phyloP scores from a whole-genome alignment of 53 echinoderm and acorn worm genomes.

The Paracentrotus lividus region DNA sequence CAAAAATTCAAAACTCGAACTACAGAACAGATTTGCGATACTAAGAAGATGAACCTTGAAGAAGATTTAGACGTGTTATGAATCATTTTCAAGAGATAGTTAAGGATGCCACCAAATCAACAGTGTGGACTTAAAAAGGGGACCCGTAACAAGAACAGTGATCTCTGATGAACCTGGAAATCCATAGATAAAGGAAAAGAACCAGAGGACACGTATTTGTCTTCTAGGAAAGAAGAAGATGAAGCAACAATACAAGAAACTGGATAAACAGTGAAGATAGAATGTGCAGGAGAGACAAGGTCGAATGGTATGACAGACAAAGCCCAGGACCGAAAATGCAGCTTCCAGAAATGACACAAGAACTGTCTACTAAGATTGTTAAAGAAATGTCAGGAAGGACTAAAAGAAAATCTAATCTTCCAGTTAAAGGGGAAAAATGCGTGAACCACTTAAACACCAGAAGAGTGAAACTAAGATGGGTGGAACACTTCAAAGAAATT shows the following conservation, averaged over 20 bases:
- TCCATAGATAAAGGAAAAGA: constrained; percentile 1
- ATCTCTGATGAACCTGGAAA: constrained; percentile 12
- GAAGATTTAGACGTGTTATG: neutral
- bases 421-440: constrained; percentile 45
- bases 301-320: neutral
- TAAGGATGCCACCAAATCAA: neutral
- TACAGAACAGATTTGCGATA: neutral
- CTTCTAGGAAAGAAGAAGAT: neutral
- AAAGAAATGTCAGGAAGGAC: neutral
- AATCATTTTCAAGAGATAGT: constrained; percentile 17
- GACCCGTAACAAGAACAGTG: neutral
- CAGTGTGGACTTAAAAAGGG: neutral
- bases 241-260: neutral
- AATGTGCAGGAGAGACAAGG: constrained; percentile 27
- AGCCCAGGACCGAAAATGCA: neutral
- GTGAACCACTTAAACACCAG: neutral
- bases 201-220: neutral
- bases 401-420: constrained; percentile 28
- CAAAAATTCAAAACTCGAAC: constrained; percentile 37
- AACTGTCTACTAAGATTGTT: neutral
- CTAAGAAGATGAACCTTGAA: neutral
- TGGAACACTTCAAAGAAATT: constrained; percentile 25
- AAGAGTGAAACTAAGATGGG: constrained; percentile 32
- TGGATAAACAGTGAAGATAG: constrained; percentile 17
- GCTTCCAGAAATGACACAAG: constrained; percentile 27